Evolutionary conservation across 2,113 vertebrate genomes (phyloP), one percentile per base, ranked within the genome.

Genomic region (Nycticryphes semicollaris): DNA sequence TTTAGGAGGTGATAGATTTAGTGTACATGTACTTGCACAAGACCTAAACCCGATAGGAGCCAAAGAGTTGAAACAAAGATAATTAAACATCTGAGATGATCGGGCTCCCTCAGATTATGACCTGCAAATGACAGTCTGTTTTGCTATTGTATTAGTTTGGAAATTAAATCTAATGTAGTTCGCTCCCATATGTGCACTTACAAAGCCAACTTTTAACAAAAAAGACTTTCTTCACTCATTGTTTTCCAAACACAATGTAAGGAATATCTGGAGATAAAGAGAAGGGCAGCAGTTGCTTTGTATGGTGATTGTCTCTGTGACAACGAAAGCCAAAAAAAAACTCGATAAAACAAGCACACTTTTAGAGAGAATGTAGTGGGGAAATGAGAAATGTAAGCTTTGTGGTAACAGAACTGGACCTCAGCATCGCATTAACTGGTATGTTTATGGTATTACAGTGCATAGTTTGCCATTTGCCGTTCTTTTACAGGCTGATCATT

Each of bases 61-160:
- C 86, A 93, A 91, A 87, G 50, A 77, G 47, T 8, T 91, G 80
- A 94, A 89, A 75, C 48, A 84, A 89, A 84, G 41, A 24, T 67
- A 87, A 93, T 87, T 54, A 53, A 75, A 80, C 50, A 83, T 11
- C 12, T 47, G 56, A 90, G 20, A n/a, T 43, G 35, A 90, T 70
- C 41, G 62, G 43, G 21, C 20, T 73, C 53, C 76, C 85, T 76
- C 57, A 66, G 67, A 62, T 56, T 67, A 63, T 33, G 51, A 93
- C 39, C 51, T 81, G 68, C 50, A 51, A 95, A 92, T 24, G 47
- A 57, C 21, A 48, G 24, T 84, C 77, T 57, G 76, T 81, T 87
- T 89, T 84, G 60, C 69, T 33, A 14, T 15, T 4, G 50, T 60
- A 24, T 12, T 12, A 60, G 21, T 47, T 83, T 47, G 51, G 41